These are phyloP conservation scores for Myathropa florea DNA, from an alignment of 2,888 invertebrate species.

Conservation along the genomic window DNA sequence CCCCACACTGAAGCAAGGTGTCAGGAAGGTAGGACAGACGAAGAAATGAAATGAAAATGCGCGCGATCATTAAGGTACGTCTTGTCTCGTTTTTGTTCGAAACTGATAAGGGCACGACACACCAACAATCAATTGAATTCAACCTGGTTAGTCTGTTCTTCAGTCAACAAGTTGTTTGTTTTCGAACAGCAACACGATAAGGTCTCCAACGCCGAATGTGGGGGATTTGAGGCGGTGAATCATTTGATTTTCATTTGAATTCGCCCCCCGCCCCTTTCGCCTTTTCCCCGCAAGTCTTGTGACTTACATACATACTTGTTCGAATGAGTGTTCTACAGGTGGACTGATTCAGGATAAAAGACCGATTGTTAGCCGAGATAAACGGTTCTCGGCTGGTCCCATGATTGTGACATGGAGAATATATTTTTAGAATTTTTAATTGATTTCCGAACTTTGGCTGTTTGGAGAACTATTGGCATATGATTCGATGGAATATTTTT, in stretches of 20 bases:
- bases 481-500: not conserved
- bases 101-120: not conserved
- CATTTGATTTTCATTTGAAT: conserved; percentile 53
- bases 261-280: not conserved
- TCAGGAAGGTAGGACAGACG: not conserved
- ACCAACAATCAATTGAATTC: conserved; percentile 50
- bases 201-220: not conserved
- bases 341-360: conserved; percentile 21
- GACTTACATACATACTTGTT: conserved; percentile 13
- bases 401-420: not conserved
- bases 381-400: not conserved
- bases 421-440: conserved; percentile 15
- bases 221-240: conserved; percentile 39
- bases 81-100: not conserved
- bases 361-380: not conserved
- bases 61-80: conserved; percentile 18
- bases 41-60: conserved; percentile 6
- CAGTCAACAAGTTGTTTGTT: conserved; percentile 61
- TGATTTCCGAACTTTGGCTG: conserved; percentile 14
- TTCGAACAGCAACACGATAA: conserved; percentile 38
- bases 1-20: not conserved
- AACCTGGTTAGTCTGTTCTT: conserved; percentile 21
- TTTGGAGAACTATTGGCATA: not conserved
- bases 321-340: conserved; percentile 31
- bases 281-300: not conserved